phyloP scores from a whole-genome alignment of 2,888 invertebrate genomes.

The Tipula confusa region DNA sequence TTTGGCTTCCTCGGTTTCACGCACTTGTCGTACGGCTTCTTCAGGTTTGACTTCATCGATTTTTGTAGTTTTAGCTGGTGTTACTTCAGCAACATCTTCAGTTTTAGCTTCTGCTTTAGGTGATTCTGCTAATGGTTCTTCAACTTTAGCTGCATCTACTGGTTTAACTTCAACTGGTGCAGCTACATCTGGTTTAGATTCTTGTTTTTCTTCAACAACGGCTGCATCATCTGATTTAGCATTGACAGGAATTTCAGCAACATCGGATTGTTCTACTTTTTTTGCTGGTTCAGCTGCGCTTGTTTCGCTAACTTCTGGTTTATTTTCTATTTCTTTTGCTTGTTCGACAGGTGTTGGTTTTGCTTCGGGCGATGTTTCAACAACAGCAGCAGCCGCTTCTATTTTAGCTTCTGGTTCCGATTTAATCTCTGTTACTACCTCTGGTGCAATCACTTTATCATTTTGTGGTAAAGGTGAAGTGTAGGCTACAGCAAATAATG shows the following conservation, averaged over 20 bases:
- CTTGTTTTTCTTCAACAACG: slow-evolving; percentile 36
- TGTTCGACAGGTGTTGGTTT: slow-evolving; percentile 35
- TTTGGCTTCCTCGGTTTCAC: slow-evolving; percentile 47
- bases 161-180: slow-evolving; percentile 33
- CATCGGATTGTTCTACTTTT: slow-evolving; percentile 35
- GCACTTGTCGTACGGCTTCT: slow-evolving; percentile 39
- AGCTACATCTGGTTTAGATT: slow-evolving; percentile 36
- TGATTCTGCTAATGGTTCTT: slow-evolving; percentile 36
- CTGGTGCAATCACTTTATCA: slow-evolving; percentile 39
- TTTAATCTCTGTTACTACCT: slow-evolving; percentile 36
- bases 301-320: slow-evolving; percentile 38
- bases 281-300: slow-evolving; percentile 36
- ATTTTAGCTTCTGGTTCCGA: slow-evolving; percentile 37
- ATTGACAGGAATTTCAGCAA: slow-evolving; percentile 41
- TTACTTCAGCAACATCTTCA: slow-evolving; percentile 36
- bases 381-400: slow-evolving; percentile 41
- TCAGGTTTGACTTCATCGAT: slow-evolving; percentile 35
- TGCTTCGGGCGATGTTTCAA: slow-evolving; percentile 40
- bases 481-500: slow-evolving; percentile 42
- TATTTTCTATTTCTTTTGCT: slow-evolving; percentile 35
- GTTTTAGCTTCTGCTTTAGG: slow-evolving; percentile 36
- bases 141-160: slow-evolving; percentile 37
- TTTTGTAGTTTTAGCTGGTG: slow-evolving; percentile 38
- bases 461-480: slow-evolving; percentile 46
- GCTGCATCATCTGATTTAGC: slow-evolving; percentile 34